Percentiles rank a stretch among this genome's conserved stretches.
Evolutionary conservation across 2,113 vertebrate genomes (phyloP).

Genomic region (Centropus unirufus): DNA sequence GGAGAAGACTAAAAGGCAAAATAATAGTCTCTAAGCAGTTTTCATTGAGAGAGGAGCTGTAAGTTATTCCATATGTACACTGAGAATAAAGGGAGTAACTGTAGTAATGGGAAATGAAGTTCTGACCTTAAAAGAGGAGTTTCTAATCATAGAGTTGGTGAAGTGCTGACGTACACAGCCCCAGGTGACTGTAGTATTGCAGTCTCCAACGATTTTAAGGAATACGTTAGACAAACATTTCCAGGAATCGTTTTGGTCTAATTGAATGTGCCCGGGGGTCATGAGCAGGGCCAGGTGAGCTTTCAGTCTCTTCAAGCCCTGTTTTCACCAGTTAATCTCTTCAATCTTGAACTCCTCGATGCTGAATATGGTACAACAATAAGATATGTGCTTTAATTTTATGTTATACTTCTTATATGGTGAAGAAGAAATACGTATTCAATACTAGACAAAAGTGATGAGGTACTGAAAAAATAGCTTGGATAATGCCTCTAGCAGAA

Average conservation of each 20-base stretch:
- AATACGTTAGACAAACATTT: conserved; percentile 33
- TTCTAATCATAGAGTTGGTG: background rate
- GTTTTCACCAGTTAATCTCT: background rate
- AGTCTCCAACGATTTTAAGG: background rate
- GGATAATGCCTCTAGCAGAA: background rate
- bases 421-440: background rate
- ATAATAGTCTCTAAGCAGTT: background rate
- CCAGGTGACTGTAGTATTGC: background rate
- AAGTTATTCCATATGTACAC: background rate
- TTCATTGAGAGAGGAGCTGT: background rate
- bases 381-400: background rate
- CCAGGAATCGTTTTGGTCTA: conserved; percentile 6
- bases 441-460: background rate
- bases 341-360: background rate
- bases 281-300: background rate
- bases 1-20: background rate
- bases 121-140: background rate
- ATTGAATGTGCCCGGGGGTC: background rate
- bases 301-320: background rate
- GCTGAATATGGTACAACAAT: background rate
- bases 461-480: background rate
- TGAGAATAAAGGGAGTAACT: background rate
- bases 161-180: background rate
- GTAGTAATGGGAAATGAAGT: background rate
- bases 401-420: background rate